Percentiles rank a stretch among this genome's conserved stretches.
Conservation (phyloP, 1,140 invertebrate species). For the Homalodisca vitripennis region DNA sequence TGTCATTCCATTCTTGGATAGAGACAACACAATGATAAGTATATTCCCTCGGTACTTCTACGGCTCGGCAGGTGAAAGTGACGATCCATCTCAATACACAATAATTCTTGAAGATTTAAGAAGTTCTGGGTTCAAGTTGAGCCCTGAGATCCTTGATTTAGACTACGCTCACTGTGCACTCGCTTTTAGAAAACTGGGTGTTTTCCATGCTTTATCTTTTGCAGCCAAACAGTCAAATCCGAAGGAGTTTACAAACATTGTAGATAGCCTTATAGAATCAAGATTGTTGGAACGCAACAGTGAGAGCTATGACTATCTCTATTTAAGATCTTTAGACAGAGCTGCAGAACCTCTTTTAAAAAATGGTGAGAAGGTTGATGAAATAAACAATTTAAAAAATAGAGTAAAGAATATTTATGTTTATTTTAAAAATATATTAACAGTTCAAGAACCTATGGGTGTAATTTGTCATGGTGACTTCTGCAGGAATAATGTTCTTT, state of each 20-base stretch:
- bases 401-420: background rate
- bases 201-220: constrained; percentile 48
- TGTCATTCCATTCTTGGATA: constrained; percentile 33
- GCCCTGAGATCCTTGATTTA: constrained; percentile 11
- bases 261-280: constrained; percentile 37
- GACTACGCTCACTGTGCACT: constrained; percentile 43
- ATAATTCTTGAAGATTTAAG: constrained; percentile 46
- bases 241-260: constrained; percentile 42
- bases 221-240: constrained; percentile 42
- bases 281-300: constrained; percentile 25
- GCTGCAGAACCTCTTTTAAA: constrained; percentile 18
- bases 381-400: background rate
- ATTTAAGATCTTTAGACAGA: background rate
- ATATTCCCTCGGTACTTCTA: constrained; percentile 36
- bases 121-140: constrained; percentile 29
- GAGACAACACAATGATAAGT: background rate
- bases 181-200: constrained; percentile 45
- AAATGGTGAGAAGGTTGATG: background rate
- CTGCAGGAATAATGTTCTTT: constrained; percentile 58
- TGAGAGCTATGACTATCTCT: background rate
- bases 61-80: constrained; percentile 24
- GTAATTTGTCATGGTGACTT: constrained; percentile 56
- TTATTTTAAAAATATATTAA: constrained; percentile 6
- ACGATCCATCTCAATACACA: constrained; percentile 29
- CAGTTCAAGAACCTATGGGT: constrained; percentile 45